These are phyloP conservation scores for Orchesellides sinensis DNA, from an alignment of 2,888 invertebrate species.

Conservation along the genomic window DNA sequence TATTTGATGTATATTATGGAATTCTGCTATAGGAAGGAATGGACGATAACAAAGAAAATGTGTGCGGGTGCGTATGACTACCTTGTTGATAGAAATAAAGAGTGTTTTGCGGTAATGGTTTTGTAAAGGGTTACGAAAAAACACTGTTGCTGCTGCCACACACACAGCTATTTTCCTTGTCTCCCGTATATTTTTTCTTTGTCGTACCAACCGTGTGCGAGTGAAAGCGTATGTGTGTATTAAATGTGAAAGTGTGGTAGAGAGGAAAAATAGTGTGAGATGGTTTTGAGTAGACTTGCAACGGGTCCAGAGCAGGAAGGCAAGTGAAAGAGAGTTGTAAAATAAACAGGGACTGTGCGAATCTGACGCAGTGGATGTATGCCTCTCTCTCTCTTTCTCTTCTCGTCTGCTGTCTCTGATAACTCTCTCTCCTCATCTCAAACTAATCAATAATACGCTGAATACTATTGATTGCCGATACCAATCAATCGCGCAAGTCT, in stretches of 20 bases:
- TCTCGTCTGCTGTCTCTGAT: conserved; percentile 75
- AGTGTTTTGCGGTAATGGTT: too few species aligned
- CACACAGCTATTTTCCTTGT: too few species aligned
- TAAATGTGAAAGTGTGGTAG: neutral
- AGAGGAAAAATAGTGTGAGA: conserved; percentile 27
- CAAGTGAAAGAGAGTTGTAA: conserved; percentile 75
- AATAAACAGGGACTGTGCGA: conserved; percentile 75
- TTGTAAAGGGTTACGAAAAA: too few species aligned
- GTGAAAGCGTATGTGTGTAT: conserved; percentile 16
- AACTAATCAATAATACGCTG: conserved; percentile 75
- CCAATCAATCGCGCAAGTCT: conserved; percentile 75
- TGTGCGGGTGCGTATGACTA: too few species aligned
- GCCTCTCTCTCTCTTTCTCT: too few species aligned
- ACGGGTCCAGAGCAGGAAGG: conserved; percentile 65
- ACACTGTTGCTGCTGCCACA: conserved; percentile 6
- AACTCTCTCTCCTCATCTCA: conserved; percentile 75
- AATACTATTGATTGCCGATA: conserved; percentile 75
- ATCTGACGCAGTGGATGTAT: conserved; percentile 75
- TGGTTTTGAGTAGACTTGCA: conserved; percentile 7
- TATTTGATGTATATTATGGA: too few species aligned
- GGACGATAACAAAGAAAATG: too few species aligned
- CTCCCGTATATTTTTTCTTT: too few species aligned
- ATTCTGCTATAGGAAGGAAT: too few species aligned
- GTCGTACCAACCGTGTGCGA: neutral
- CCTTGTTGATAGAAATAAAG: too few species aligned